Conservation (phyloP, 2,888 invertebrate species). For the Apamea epomidion region DNA sequence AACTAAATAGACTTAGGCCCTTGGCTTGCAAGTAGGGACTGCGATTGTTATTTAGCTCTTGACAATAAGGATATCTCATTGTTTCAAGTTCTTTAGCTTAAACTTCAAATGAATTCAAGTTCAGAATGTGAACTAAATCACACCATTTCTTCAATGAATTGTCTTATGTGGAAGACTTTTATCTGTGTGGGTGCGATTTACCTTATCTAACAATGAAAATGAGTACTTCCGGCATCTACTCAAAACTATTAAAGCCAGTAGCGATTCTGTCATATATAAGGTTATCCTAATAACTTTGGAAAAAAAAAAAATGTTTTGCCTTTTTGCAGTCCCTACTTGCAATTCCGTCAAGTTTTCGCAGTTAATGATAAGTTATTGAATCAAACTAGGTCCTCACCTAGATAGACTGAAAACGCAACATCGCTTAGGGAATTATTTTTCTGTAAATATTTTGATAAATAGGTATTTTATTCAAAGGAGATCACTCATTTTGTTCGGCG, state of each 20-base stretch:
- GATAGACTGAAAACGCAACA: not conserved
- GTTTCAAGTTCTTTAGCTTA: not conserved
- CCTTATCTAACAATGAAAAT: not conserved
- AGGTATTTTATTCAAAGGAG: not conserved
- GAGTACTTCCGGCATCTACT: not conserved
- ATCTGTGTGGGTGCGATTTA: not conserved
- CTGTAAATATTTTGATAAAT: not conserved
- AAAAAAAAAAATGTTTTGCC: no score
- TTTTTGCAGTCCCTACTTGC: conserved; percentile 29
- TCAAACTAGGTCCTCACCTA: not conserved
- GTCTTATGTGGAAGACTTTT: not conserved
- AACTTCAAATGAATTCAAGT: not conserved
- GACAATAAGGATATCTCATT: not conserved
- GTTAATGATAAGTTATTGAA: not conserved
- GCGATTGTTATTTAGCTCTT: not conserved
- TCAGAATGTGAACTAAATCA: not conserved
- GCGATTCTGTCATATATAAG: not conserved
- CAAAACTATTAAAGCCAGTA: not conserved
- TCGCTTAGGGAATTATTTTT: no score
- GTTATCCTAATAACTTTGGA: not conserved
- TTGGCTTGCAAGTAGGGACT: conserved; percentile 15
- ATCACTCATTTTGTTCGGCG: not conserved
- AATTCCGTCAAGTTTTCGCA: conserved; percentile 7
- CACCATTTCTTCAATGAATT: not conserved
- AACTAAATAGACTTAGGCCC: not conserved